Evolutionary conservation across 2,797 vertebrate genomes (phyloP), one percentile per base, ranked within the genome.

Genomic region (Eospalax fontanierii): DNA sequence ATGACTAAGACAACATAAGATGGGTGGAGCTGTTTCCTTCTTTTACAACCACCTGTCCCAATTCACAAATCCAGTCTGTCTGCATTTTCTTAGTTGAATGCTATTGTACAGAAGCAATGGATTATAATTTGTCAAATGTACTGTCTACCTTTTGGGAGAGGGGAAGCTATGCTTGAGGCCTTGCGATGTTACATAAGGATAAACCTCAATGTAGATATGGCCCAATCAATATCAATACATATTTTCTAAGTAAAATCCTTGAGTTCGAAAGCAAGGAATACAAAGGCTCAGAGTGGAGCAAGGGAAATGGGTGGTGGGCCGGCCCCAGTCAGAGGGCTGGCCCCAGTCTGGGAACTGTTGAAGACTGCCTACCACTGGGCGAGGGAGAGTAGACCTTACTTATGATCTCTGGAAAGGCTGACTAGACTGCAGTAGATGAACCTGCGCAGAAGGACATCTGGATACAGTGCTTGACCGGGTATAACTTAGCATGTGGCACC

Each of bases 241-340:
- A 84, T 35, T 79, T 54, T 9, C 38, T 71, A 30, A 89, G 87
- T 71, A 93, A 83, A 95, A 90, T 57, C 38, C 57, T 12, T 38
- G 19, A 71, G n/a, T 70, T 83, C 70, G 40, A 93, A 91, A 63
- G 71, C 4, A 89, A 94, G 43, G 76, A 50, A 65, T 61, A 92
- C 84, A 81, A 54, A 84, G n/a, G n/a, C n/a, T n/a, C n/a, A n/a
- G n/a, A n/a, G n/a, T n/a, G n/a, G n/a, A n/a, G n/a, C n/a, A n/a
- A n/a, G n/a, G n/a, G n/a, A n/a, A n/a, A n/a, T n/a, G n/a, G n/a
- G n/a, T n/a, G n/a, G n/a, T n/a, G n/a, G n/a, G n/a, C n/a, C n/a
- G n/a, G n/a, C n/a, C n/a, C n/a, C n/a, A n/a, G n/a, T n/a, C n/a
- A n/a, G n/a, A n/a, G n/a, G n/a, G n/a, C n/a, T n/a, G n/a, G n/a